Conservation (phyloP, 2,113 vertebrate species). For the Myotis davidii region DNA sequence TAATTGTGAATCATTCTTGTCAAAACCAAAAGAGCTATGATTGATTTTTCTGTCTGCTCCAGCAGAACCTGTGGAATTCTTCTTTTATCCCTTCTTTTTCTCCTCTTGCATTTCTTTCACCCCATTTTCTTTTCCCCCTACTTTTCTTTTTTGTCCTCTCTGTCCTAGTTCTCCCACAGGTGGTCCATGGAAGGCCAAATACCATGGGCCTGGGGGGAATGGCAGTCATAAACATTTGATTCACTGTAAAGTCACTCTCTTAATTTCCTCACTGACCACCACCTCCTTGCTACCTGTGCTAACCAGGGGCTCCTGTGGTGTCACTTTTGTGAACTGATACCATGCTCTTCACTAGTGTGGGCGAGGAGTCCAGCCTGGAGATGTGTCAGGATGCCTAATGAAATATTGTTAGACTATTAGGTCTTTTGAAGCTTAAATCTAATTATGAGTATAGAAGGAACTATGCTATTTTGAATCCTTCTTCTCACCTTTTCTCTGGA, state of each 20-base stretch:
- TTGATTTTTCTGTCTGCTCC: background rate
- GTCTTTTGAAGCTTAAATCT: background rate
- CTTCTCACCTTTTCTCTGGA: background rate
- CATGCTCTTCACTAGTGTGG: too few species aligned
- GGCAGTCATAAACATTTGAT: background rate
- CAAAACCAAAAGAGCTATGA: background rate
- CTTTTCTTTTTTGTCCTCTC: background rate
- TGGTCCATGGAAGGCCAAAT: background rate
- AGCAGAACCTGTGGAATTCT: background rate
- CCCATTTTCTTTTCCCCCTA: background rate
- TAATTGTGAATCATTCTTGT: background rate
- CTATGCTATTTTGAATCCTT: background rate
- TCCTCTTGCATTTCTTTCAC: background rate
- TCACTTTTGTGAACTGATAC: background rate
- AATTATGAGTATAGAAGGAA: background rate
- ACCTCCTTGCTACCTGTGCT: too few species aligned
- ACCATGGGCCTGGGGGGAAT: accelerated
- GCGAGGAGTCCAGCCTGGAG: too few species aligned
- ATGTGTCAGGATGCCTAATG: background rate
- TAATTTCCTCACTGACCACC: background rate
- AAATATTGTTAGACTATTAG: background rate
- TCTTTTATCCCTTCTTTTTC: background rate
- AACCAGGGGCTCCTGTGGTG: background rate
- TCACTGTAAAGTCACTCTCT: background rate
- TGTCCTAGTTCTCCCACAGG: too few species aligned